Evolutionary conservation across 1,140 invertebrate genomes (phyloP), one percentile per base, ranked within the genome.

Genomic region (Drosophila sp.): DNA sequence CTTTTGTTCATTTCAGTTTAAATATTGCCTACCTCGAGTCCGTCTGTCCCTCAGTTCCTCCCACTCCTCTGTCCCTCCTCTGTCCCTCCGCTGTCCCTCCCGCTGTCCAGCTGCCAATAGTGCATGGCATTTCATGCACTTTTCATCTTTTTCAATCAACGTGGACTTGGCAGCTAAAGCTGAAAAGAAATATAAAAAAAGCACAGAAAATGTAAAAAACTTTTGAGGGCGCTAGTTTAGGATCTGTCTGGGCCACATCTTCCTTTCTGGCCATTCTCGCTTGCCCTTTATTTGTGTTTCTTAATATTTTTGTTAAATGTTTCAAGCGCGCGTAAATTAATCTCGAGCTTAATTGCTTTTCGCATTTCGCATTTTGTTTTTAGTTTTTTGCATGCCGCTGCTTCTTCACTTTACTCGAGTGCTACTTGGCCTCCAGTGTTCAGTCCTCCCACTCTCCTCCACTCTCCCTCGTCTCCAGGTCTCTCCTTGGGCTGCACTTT

Each of bases 1-100:
- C 83, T 87, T 87, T 87, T 87, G 82, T 87, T 87, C 82, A 71
- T 89, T 87, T 87, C 89, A 89, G 83, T 89, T 89, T 89, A 89
- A 89, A 89, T 87, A 87, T 89, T 83, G 76, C 83, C 83, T 79
- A 66, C 83, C 79, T 76, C 57, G 36, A 9, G 16, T 62, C 43
- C 14, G 11, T 41, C 34, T 21, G 13, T 62, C 53, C 57, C 11
- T 8, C 57, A 18, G 36, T 58, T 40, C 43, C 16, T 53, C 34
- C 36, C 27, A 64, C 72, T 38, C 43, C 34, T 40, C 34, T 16
- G 5, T 36, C 32, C n/a, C 29, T 48, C 16, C 38, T 18, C 46
- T 29, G 9, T 34, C 14, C 9, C 36, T 21, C 61, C 36, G 18
- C 61, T 53, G 13, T 45, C 25, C 4, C 13, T 53, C 36, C 0